phyloP scores from a whole-genome alignment of 2,113 vertebrate species.

The Erpornis zantholeuca region DNA sequence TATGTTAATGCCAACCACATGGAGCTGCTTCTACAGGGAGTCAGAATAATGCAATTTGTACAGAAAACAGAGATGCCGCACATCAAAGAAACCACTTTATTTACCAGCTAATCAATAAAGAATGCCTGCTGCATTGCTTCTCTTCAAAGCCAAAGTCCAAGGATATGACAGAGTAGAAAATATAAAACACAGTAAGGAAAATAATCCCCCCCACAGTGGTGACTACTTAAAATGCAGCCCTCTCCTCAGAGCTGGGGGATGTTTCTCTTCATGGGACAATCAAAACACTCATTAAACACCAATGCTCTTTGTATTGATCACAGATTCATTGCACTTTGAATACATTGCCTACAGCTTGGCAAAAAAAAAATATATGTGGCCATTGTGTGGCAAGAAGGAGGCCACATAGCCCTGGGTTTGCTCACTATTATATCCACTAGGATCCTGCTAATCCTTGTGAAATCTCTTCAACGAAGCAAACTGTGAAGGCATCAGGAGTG shows the following conservation, averaged over 20 bases:
- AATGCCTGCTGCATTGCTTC: slow-evolving; percentile 69
- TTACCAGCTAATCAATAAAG: slow-evolving; percentile 76
- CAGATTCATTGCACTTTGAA: not conserved
- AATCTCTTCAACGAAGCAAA: not conserved
- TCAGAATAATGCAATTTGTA: slow-evolving; percentile 72
- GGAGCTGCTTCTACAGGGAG: slow-evolving; percentile 66
- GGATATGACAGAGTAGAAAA: slow-evolving; percentile 66
- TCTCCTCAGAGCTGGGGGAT: not conserved
- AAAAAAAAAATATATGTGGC: not conserved
- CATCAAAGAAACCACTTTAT: slow-evolving; percentile 73
- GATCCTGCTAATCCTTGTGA: not conserved
- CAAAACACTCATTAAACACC: slow-evolving; percentile 32
- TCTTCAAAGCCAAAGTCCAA: slow-evolving; percentile 68
- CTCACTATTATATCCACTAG: not conserved
- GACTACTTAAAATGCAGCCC: slow-evolving; percentile 49
- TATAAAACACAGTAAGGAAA: slow-evolving; percentile 56
- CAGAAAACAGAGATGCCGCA: slow-evolving; percentile 71
- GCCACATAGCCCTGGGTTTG: not conserved
- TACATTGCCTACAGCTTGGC: not conserved
- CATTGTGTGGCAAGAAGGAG: not conserved
- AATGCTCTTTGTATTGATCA: not conserved
- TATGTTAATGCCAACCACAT: slow-evolving; percentile 72
- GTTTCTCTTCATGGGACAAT: not conserved
- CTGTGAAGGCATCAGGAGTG: not conserved
- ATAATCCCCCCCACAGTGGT: slow-evolving; percentile 20